A percentile compares a stretch with the other conserved stretches of the same genome.
phyloP scores from a whole-genome alignment of 2,888 invertebrate genomes.

The Lasioglossum oenotherae region DNA sequence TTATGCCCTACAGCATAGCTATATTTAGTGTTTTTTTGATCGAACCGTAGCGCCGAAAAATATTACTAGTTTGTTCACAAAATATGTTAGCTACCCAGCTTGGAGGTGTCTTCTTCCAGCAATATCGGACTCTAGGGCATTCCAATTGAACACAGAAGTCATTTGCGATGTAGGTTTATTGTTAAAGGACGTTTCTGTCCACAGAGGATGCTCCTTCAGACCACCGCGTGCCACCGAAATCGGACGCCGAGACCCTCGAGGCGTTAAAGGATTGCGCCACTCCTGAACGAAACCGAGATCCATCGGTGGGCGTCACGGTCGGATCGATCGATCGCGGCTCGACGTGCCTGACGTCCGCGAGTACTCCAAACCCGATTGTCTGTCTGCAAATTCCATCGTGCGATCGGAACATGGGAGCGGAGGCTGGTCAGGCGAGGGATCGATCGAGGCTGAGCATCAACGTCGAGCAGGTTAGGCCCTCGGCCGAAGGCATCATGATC shows the following conservation, averaged over 20 bases:
- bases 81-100: too few relatives aligned
- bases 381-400: background rate
- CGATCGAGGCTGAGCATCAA: background rate
- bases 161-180: background rate
- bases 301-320: background rate
- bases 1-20: too few relatives aligned
- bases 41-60: too few relatives aligned
- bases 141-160: too few relatives aligned
- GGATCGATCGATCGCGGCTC: conserved; percentile 11
- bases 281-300: background rate
- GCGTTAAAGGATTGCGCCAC: background rate
- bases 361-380: background rate
- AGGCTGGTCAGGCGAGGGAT: background rate
- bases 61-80: too few relatives aligned
- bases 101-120: too few relatives aligned
- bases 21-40: too few relatives aligned
- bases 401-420: background rate
- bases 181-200: background rate
- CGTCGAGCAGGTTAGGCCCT: background rate
- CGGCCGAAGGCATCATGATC: background rate
- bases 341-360: conserved; percentile 12
- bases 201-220: conserved; percentile 38
- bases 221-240: background rate
- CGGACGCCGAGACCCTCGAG: background rate
- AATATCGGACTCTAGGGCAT: too few relatives aligned